These are phyloP conservation scores for Leptopilina myrica DNA, from an alignment of 2,888 invertebrate genomes.

Conservation along the genomic window DNA sequence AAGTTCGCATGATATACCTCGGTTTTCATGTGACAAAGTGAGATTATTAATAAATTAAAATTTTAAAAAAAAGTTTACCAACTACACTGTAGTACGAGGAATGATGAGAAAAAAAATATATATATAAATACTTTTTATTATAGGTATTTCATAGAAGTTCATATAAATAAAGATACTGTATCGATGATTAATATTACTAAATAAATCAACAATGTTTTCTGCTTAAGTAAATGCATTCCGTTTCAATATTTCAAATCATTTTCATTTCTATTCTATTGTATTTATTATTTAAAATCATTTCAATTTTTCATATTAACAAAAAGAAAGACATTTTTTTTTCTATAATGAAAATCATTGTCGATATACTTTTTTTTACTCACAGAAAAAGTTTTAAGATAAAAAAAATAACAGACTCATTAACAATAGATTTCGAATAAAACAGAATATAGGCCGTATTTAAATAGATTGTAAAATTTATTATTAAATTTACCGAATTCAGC, in stretches of 20 bases:
- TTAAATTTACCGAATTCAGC: no score
- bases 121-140: conserved; percentile 75
- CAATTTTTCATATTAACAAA: no score
- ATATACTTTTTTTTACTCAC: no score
- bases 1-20: conserved; percentile 63
- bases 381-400: no score
- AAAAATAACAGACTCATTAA: no score
- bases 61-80: conserved; percentile 56
- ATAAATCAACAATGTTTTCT: conserved; percentile 75
- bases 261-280: conserved; percentile 47
- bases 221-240: conserved; percentile 72
- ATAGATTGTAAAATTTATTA: no score
- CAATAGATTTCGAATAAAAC: no score
- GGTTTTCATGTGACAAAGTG: conserved; percentile 78
- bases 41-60: conserved; percentile 78
- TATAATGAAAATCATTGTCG: no score
- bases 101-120: conserved; percentile 50
- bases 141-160: conserved; percentile 74
- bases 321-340: no score
- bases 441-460: no score
- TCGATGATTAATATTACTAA: conserved; percentile 70
- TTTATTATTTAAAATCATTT: no score
- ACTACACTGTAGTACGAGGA: conserved; percentile 63
- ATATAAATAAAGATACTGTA: conserved; percentile 70
- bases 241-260: conserved; percentile 54